Conservation (phyloP, 2,797 vertebrate genomes). For the Enteromius paludinosus region DNA sequence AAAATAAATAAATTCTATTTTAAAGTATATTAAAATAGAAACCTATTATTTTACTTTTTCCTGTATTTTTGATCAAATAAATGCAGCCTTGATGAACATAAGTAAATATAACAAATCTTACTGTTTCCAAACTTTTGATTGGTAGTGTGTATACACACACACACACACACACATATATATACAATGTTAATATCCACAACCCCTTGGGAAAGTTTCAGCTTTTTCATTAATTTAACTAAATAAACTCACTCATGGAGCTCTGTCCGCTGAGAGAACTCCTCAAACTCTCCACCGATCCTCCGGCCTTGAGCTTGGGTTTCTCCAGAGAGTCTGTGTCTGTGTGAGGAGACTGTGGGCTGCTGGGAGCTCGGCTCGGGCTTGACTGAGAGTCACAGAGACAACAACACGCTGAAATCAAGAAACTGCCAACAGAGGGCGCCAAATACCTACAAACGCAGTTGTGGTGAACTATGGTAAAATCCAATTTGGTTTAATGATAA, state of each 20-base stretch:
- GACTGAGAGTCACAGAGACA: constrained; percentile 76
- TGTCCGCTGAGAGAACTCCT: constrained; percentile 96
- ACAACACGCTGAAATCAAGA: constrained; percentile 26
- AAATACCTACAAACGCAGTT: constrained; percentile 8
- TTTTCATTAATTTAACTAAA: not conserved
- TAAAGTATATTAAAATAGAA: no score
- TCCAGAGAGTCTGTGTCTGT: constrained; percentile 86
- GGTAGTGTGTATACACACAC: no score
- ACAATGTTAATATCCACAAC: not conserved
- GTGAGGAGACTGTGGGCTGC: constrained; percentile 83
- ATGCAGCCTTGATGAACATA: no score
- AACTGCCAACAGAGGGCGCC: constrained; percentile 48
- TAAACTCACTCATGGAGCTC: constrained; percentile 83
- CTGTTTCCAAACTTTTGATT: no score
- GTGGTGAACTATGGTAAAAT: not conserved
- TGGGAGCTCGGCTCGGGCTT: constrained; percentile 83
- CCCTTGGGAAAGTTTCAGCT: not conserved
- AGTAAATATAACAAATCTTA: no score
- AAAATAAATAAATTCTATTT: no score
- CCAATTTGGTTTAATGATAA: not conserved
- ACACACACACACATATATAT: no score
- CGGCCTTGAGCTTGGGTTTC: constrained; percentile 95
- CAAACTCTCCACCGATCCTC: constrained; percentile 95
- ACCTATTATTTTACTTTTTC: no score
- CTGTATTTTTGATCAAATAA: no score